A percentile compares a stretch with the other conserved stretches of the same genome.
phyloP scores from a whole-genome alignment of 2,797 vertebrate genomes.

The Rhinoraja longicauda region DNA sequence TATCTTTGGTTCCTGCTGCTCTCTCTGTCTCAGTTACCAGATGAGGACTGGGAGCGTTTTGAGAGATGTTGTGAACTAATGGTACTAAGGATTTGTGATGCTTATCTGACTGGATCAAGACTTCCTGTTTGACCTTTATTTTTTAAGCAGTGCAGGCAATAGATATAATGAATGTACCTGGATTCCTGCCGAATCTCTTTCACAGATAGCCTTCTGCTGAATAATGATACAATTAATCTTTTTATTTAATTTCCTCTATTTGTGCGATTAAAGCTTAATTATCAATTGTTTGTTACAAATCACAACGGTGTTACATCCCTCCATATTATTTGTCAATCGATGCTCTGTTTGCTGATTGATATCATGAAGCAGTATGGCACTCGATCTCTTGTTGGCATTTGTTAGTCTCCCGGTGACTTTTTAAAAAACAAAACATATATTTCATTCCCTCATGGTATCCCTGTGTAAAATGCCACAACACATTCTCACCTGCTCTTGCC shows the following conservation, averaged over 20 bases:
- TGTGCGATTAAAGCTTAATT: slow-evolving; percentile 24
- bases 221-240: slow-evolving; percentile 38
- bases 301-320: slow-evolving; percentile 19
- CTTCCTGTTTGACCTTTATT: slow-evolving; percentile 30
- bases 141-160: neutral
- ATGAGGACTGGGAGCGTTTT: neutral
- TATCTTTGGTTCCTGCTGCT: neutral
- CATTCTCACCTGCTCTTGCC: neutral
- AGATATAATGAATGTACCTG: slow-evolving; percentile 10
- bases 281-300: slow-evolving; percentile 37
- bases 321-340: slow-evolving; percentile 17
- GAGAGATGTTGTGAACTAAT: neutral
- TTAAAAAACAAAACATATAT: neutral
- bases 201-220: slow-evolving; percentile 12
- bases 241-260: slow-evolving; percentile 30
- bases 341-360: neutral
- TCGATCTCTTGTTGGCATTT: neutral
- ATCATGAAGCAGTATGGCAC: neutral
- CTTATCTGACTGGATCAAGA: slow-evolving; percentile 14
- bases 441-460: neutral
- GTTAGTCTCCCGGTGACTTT: neutral
- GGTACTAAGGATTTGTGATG: neutral
- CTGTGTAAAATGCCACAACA: neutral
- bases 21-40: neutral
- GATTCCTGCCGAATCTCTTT: neutral